Conservation (phyloP, 2,888 invertebrate genomes). For the Ptychoptera albimana region DNA sequence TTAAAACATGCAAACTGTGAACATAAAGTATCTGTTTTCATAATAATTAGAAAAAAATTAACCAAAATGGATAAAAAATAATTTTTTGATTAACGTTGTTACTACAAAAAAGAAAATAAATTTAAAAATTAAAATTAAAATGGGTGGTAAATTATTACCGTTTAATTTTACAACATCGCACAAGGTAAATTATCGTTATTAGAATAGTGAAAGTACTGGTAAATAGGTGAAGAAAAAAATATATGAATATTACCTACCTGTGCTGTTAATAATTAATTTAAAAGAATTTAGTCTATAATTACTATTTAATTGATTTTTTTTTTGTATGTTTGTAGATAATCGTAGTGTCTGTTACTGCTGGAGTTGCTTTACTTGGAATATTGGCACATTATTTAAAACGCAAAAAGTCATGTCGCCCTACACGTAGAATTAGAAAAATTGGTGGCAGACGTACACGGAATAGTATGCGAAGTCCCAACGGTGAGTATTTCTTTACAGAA, state of each 20-base stretch:
- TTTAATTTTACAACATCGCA: conserved; percentile 26
- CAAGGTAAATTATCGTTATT: conserved; percentile 17
- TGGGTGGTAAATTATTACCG: conserved; percentile 18
- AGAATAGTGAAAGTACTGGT: no score
- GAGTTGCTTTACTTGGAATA: conserved; percentile 67
- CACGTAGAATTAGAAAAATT: conserved; percentile 39
- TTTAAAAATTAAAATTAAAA: no score
- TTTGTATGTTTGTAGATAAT: conserved; percentile 26
- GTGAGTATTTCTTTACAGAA: conserved; percentile 25
- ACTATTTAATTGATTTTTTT: conserved; percentile 2
- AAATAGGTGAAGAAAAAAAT: no score
- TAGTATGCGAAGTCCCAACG: conserved; percentile 53
- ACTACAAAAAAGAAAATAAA: no score
- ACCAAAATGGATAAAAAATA: no score
- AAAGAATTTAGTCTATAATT: no score
- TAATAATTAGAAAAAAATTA: no score
- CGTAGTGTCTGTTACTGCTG: conserved; percentile 33
- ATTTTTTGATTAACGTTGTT: no score
- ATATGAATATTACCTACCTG: no score
- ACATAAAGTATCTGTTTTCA: not conserved
- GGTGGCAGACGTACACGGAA: conserved; percentile 37
- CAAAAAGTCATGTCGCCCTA: conserved; percentile 45
- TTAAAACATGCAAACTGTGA: no score
- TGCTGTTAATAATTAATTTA: no score
- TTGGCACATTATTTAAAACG: conserved; percentile 66